A percentile compares a stretch with the other conserved stretches of the same genome.
phyloP scores from a whole-genome alignment of 2,113 vertebrate genomes.

The Tragelaphus strepsiceros region DNA sequence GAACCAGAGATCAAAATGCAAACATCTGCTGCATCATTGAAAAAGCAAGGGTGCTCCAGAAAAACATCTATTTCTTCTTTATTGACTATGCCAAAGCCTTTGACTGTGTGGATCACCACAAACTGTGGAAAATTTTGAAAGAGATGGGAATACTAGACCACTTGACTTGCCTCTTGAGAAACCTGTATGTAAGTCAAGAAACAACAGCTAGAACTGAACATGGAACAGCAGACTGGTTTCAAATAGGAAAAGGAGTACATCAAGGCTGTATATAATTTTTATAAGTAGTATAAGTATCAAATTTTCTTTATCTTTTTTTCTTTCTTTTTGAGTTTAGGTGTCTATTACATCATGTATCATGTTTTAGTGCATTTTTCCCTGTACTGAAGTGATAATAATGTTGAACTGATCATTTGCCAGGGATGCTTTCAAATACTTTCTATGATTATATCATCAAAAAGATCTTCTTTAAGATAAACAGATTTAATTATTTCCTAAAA shows the following conservation, averaged over 20 bases:
- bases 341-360: not conserved
- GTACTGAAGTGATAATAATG: not conserved
- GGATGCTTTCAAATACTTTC: not conserved
- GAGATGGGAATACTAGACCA: too few relatives aligned
- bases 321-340: not conserved
- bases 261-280: too few relatives aligned
- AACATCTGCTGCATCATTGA: too few relatives aligned
- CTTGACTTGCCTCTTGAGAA: too few relatives aligned
- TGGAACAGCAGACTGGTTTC: not conserved
- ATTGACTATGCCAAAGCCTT: too few relatives aligned
- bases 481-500: not conserved
- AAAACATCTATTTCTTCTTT: too few relatives aligned
- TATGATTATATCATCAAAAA: not conserved
- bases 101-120: too few relatives aligned
- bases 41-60: too few relatives aligned
- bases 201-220: not conserved
- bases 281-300: not conserved
- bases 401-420: not conserved
- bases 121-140: too few relatives aligned
- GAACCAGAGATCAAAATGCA: too few relatives aligned
- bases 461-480: not conserved
- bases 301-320: not conserved
- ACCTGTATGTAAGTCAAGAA: too few relatives aligned
- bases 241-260: not conserved
- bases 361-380: not conserved